phyloP scores from a whole-genome alignment of 2,113 vertebrate species.

The Budorcas taxicolor region DNA sequence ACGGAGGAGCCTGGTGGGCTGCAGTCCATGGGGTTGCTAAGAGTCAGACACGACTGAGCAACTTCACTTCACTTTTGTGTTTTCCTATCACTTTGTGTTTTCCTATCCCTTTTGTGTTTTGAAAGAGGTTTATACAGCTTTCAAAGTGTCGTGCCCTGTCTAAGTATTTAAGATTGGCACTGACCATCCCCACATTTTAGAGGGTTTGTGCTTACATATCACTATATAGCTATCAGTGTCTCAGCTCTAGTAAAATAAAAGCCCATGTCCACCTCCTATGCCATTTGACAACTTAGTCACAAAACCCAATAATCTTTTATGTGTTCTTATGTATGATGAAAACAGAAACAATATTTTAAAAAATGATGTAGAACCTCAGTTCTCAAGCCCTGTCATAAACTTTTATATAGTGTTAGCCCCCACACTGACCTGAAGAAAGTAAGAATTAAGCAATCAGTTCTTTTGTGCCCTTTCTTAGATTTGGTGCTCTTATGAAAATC shows the following conservation, averaged over 20 bases:
- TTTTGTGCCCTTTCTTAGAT: conserved; percentile 76
- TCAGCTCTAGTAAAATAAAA: conserved; percentile 31
- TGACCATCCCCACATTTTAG: background rate
- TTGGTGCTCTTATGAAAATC: conserved; percentile 87
- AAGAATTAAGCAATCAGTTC: background rate
- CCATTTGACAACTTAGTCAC: background rate
- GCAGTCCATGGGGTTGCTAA: no score
- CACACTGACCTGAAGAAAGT: background rate
- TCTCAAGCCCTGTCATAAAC: background rate
- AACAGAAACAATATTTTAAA: background rate
- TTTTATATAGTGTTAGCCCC: background rate
- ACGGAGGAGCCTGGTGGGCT: no score
- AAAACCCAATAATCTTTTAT: background rate
- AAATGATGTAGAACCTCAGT: background rate
- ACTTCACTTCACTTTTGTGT: no score
- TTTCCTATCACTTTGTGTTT: no score
- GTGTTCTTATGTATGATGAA: background rate
- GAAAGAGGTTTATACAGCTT: background rate
- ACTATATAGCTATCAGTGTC: background rate
- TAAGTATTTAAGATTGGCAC: background rate
- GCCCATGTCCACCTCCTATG: background rate
- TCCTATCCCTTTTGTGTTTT: background rate
- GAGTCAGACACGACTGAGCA: no score
- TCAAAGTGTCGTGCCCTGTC: background rate
- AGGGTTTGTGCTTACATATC: background rate